Evolutionary conservation across 2,113 vertebrate genomes (phyloP).

Genomic region (Albula goreensis): DNA sequence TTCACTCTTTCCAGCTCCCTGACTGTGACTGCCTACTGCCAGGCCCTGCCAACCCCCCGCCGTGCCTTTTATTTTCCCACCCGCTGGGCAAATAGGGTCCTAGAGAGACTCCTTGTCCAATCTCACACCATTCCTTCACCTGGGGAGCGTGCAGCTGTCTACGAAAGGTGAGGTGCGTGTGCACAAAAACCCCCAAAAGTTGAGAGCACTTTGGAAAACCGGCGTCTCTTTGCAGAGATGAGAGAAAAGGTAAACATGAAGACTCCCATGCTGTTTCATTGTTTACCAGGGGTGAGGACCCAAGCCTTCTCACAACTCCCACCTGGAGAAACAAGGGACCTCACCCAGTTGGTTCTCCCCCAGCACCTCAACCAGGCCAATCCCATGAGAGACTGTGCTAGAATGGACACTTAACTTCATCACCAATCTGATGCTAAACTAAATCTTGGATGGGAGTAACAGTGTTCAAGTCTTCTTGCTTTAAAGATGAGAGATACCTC

Average conservation of each 20-base stretch:
- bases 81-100: constrained; percentile 49
- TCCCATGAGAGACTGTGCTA: constrained; percentile 29
- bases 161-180: constrained; percentile 30
- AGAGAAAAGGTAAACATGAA: constrained; percentile 59
- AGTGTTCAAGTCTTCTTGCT: not conserved
- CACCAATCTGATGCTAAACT: not conserved
- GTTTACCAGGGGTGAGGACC: constrained; percentile 51
- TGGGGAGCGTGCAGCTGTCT: constrained; percentile 44
- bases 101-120: constrained; percentile 62
- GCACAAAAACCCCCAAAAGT: constrained; percentile 16
- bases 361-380: constrained; percentile 13
- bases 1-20: constrained; percentile 10
- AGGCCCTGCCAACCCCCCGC: constrained; percentile 36
- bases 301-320: constrained; percentile 35
- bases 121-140: constrained; percentile 55
- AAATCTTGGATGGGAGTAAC: not conserved
- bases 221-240: constrained; percentile 57
- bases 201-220: constrained; percentile 62
- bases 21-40: constrained; percentile 34
- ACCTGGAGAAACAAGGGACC: constrained; percentile 32
- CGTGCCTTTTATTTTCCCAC: constrained; percentile 52
- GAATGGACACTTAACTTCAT: constrained; percentile 42
- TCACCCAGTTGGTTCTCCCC: constrained; percentile 26
- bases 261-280: constrained; percentile 61
- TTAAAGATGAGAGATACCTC: not conserved